Conservation (phyloP, 2,113 vertebrate species). For the Motacilla alba region DNA sequence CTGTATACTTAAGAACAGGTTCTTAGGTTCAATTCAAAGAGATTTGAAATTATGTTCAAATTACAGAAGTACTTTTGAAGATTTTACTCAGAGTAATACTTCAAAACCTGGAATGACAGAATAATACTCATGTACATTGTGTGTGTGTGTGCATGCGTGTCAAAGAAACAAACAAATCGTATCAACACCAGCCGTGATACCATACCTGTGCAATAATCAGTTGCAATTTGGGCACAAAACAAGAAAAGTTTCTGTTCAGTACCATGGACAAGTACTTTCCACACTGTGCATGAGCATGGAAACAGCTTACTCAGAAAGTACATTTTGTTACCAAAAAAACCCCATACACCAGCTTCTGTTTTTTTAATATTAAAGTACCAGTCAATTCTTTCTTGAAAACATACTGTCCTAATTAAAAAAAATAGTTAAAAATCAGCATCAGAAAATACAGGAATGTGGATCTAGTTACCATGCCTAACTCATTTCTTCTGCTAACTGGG, state of each 20-base stretch:
- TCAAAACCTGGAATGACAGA: not conserved
- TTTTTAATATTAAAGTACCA: not conserved
- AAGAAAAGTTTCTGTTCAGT: not conserved
- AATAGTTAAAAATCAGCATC: not conserved
- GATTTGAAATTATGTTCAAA: not conserved
- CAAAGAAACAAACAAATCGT: not conserved
- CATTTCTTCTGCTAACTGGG: not conserved
- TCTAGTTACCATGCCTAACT: not conserved
- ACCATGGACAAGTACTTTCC: constrained; percentile 61
- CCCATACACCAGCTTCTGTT: not conserved
- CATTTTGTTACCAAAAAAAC: not conserved
- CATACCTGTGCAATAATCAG: not conserved
- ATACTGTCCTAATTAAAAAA: not conserved
- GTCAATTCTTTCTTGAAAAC: not conserved
- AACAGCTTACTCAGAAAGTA: not conserved
- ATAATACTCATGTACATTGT: no score
- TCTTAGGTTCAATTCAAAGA: not conserved
- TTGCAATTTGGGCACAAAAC: not conserved
- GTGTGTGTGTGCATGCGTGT: no score
- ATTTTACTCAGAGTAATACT: not conserved
- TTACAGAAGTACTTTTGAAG: not conserved
- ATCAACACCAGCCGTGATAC: not conserved
- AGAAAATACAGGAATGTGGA: not conserved
- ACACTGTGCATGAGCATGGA: fast-evolving
- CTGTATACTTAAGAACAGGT: not conserved